A percentile compares a stretch with the other conserved stretches of the same genome.
phyloP scores from a whole-genome alignment of 2,113 vertebrate species.

The Phrynosoma blainvillii region DNA sequence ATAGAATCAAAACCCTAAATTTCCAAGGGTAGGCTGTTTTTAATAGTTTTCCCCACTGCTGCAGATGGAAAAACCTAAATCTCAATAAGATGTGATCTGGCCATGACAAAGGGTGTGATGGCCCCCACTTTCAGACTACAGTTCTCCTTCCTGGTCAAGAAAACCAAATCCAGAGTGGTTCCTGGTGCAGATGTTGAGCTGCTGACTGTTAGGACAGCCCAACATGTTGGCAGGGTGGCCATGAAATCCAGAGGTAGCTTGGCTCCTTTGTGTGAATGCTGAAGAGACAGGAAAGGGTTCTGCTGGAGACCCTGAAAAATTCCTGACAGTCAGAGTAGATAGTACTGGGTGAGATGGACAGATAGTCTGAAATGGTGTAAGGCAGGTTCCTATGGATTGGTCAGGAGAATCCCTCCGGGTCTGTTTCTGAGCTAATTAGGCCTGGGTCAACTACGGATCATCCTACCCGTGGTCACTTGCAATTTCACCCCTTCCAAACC shows the following conservation, averaged over 20 bases:
- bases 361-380: no score
- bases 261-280: background rate
- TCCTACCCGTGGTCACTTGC: background rate
- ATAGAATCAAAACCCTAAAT: background rate
- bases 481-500: background rate
- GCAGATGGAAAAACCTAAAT: background rate
- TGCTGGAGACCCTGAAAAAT: background rate
- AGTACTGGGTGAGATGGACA: background rate
- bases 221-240: background rate
- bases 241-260: background rate
- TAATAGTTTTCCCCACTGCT: background rate
- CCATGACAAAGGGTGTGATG: background rate
- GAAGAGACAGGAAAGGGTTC: background rate
- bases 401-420: background rate
- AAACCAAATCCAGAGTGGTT: background rate
- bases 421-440: background rate
- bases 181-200: background rate
- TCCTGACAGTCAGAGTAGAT: background rate
- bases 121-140: background rate
- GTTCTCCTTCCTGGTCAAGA: background rate
- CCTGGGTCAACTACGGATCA: background rate
- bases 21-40: no score
- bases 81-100: background rate
- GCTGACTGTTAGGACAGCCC: background rate
- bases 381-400: background rate